Evolutionary conservation across 2,888 invertebrate genomes (phyloP).

Genomic region (Candidula unifasciata): DNA sequence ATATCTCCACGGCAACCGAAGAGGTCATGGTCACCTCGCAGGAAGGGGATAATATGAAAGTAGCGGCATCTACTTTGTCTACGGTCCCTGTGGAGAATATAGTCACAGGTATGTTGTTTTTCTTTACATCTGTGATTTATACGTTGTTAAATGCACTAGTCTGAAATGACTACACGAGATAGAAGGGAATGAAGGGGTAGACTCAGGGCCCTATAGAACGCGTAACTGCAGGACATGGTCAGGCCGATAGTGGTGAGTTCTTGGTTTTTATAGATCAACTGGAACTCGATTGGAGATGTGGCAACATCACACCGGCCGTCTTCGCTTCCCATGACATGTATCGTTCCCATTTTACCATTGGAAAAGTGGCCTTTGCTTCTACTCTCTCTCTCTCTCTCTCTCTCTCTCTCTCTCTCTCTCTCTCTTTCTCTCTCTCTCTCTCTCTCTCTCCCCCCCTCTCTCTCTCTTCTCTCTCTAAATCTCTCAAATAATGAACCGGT

Average conservation of each 20-base stretch:
- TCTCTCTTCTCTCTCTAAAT: background rate
- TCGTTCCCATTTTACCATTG: too few species aligned
- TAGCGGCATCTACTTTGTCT: conserved; percentile 36
- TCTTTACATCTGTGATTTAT: background rate
- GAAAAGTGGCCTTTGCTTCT: background rate
- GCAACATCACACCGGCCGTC: too few species aligned
- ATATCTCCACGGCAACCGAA: conserved; percentile 44
- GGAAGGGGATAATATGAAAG: conserved; percentile 33
- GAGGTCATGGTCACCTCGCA: background rate
- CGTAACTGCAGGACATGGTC: too few species aligned
- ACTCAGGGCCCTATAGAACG: too few species aligned
- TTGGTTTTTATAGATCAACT: too few species aligned
- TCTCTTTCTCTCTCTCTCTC: background rate
- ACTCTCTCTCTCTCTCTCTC: background rate
- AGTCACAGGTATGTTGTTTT: conserved; percentile 44
- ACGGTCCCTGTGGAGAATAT: conserved; percentile 41
- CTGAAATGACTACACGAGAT: too few species aligned
- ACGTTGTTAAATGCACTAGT: too few species aligned
- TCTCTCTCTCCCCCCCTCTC: background rate
- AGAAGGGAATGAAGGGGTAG: too few species aligned
- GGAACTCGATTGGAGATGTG: too few species aligned
- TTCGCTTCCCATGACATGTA: too few species aligned
- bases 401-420: background rate
- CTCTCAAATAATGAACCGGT: background rate
- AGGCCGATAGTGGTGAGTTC: too few species aligned